Percentiles rank a stretch among this genome's conserved stretches.
Evolutionary conservation across 2,113 vertebrate species (phyloP).

Genomic region (Thomomys bottae): DNA sequence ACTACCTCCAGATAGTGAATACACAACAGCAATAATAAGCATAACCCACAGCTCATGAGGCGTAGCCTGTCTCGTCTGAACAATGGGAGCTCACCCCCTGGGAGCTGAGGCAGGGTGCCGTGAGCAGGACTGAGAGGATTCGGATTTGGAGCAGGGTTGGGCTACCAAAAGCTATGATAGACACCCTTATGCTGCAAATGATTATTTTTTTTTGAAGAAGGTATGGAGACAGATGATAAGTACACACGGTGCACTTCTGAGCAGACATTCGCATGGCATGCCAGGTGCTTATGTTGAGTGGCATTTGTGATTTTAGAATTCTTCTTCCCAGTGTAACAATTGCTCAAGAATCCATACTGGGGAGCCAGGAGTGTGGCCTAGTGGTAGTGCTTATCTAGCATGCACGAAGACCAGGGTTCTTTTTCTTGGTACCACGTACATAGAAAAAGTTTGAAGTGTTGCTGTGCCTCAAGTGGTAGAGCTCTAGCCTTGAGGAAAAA

Average conservation of each 20-base stretch:
- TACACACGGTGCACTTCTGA: not conserved
- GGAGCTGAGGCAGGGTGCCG: not conserved
- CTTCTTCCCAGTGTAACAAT: too few species aligned
- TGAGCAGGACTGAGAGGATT: too few species aligned
- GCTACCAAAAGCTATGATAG: accelerated
- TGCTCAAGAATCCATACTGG: too few species aligned
- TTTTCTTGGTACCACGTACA: too few species aligned
- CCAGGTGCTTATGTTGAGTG: too few species aligned
- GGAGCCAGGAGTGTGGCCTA: too few species aligned
- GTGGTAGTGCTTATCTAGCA: too few species aligned
- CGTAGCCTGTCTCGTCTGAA: not conserved
- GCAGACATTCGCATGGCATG: not conserved
- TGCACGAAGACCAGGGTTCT: too few species aligned
- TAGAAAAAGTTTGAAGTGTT: too few species aligned
- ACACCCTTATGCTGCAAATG: not conserved
- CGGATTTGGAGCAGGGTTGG: not conserved
- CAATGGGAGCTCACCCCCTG: not conserved
- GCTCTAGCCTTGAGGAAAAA: too few species aligned
- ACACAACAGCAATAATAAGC: not conserved
- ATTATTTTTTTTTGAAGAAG: not conserved
- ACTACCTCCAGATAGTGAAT: not conserved
- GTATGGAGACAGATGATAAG: not conserved
- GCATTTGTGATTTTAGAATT: too few species aligned
- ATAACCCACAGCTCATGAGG: not conserved
- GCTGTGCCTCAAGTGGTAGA: too few species aligned